Percentiles rank a stretch among this genome's conserved stretches.
Conservation (phyloP, 2,888 invertebrate species). For the Tachina lurida region DNA sequence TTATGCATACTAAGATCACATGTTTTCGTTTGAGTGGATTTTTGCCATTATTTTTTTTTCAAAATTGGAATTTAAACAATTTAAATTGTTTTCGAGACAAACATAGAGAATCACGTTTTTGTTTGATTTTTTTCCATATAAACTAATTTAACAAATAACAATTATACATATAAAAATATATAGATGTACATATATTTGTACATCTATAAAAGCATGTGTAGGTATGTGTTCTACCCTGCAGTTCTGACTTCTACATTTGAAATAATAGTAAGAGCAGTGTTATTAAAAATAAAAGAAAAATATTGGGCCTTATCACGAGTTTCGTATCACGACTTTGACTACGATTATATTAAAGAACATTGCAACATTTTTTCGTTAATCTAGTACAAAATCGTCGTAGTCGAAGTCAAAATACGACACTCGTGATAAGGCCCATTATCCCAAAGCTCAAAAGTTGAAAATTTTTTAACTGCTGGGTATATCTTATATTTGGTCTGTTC, state of each 20-base stretch:
- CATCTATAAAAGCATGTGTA: not conserved
- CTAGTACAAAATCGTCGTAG: too few species aligned
- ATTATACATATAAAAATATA: conserved; percentile 12
- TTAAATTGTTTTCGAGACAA: conserved; percentile 45
- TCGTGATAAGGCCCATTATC: too few species aligned
- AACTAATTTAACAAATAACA: conserved; percentile 41
- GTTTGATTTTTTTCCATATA: conserved; percentile 4
- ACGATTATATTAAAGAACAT: too few species aligned
- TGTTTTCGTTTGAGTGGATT: not conserved
- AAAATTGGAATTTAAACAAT: conserved; percentile 46
- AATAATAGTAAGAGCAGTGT: not conserved
- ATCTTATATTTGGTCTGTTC: not conserved
- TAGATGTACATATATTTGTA: not conserved
- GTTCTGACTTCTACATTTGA: not conserved
- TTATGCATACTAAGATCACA: not conserved
- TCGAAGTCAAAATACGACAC: too few species aligned
- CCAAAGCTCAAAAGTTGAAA: not conserved
- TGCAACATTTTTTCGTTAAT: too few species aligned
- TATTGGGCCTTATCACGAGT: too few species aligned
- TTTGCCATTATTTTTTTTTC: not conserved
- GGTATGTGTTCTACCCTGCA: not conserved
- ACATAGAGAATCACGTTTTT: conserved; percentile 49
- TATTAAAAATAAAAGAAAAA: not conserved
- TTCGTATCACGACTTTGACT: too few species aligned
- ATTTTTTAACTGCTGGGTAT: not conserved